phyloP scores from a whole-genome alignment of 2,888 invertebrate species.

The Drosophila koepferae region DNA sequence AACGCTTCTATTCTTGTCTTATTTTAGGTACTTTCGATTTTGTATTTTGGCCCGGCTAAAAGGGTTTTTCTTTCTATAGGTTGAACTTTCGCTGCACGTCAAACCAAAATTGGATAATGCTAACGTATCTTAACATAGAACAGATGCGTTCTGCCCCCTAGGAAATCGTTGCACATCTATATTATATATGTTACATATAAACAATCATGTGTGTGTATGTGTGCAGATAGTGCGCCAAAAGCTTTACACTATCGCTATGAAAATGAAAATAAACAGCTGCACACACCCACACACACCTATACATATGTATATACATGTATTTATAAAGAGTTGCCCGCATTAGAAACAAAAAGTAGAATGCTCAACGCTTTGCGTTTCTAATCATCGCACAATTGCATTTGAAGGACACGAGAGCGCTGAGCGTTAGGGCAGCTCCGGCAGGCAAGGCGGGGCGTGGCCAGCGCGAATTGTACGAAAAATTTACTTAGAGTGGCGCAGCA shows the following conservation, averaged over 20 bases:
- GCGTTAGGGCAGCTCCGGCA: conserved; percentile 36
- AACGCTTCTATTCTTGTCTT: conserved; percentile 15
- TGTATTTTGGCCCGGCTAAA: conserved; percentile 25
- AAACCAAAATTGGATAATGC: conserved; percentile 51
- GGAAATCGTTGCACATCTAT: conserved; percentile 24
- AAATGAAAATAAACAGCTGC: conserved; percentile 73
- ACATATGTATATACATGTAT: not conserved
- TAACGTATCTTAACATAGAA: conserved; percentile 18
- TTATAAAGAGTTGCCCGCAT: conserved; percentile 41
- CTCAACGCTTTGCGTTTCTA: conserved; percentile 74
- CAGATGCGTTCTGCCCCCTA: conserved; percentile 42
- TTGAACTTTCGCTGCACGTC: conserved; percentile 41
- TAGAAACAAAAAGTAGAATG: conserved; percentile 78
- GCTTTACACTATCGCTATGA: conserved; percentile 69
- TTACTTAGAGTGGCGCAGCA: conserved; percentile 53
- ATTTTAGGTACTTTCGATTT: conserved; percentile 66
- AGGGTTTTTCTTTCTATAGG: conserved; percentile 21
- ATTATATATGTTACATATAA: not conserved
- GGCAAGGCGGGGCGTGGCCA: conserved; percentile 3
- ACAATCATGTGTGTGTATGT: conserved; percentile 24
- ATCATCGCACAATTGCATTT: conserved; percentile 81
- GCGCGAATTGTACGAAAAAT: conserved; percentile 25
- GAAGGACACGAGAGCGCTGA: conserved; percentile 71
- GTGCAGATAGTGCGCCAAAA: conserved; percentile 63
- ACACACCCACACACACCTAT: conserved; percentile 12